Evolutionary conservation across 2,797 vertebrate genomes (phyloP), one percentile per base, ranked within the genome.

Genomic region (Microcaecilia unicolor): DNA sequence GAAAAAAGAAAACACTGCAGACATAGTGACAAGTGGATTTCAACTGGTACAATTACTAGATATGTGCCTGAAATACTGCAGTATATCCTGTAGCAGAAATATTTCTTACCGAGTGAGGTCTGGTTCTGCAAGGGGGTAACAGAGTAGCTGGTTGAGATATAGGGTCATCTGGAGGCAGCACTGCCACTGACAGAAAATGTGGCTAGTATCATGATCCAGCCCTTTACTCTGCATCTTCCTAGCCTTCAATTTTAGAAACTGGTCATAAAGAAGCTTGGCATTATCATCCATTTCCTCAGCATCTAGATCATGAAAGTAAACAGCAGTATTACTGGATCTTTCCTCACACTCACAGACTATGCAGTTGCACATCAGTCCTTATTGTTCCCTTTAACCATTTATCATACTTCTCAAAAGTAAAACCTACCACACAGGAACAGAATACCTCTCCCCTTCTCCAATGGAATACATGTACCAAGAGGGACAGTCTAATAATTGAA

Each of bases 171-270:
- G 89, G 47, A 98, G 70, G 51, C 92, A 98, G 60, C 90, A 84
- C 60, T 97, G 92, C 96, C 96, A 99, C 48, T 99, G 93, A 74
- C 90, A 90, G 51, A 90, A 83, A 54, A 69, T 22, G 44, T 99
- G 95, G 34, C 87, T 79, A 10, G 65, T 71, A 18, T 76, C 81
- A 21, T 92, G 15, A 27, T 93, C 83, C 18, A 92, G 34, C 8
- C 58, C 64, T 2, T 50, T 7, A 4, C 22, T 47, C 3, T 33
- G 44, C 3, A 4, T 5, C 4, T 37, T 38, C 18, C 41, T 42
- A 20, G 26, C 48, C 29, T 67, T 75, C 55, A 66, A 53, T 22
- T 49, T 54, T 2, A 55, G 52, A 27, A 83, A 56, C 37, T 72
- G 45, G 0, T 56, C 58, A 19, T 44, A 56, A 16, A 74, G 16